Base-by-base conservation (phyloP, 2,888 invertebrate species). In the Agrypnus murinus region DNA sequence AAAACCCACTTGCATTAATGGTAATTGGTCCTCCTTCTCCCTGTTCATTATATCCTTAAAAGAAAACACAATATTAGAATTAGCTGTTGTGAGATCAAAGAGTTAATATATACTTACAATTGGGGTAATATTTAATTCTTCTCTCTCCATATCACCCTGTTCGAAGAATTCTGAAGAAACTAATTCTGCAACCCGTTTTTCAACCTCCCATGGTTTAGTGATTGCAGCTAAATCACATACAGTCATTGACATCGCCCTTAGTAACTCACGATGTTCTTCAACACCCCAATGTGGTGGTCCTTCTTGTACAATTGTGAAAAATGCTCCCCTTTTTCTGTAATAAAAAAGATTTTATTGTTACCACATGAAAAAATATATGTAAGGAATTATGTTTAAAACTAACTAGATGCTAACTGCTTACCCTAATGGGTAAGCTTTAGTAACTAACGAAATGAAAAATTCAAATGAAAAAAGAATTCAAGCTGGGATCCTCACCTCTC, bases 1-100 rank as follows among this genome's bases (percentile, higher is more conserved):
- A 85, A 97, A 98, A 79, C 93, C 94, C 73, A 98, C 96, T 90
- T 97, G 97, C 97, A 97, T 97, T 82, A 93, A 90, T 38, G 97
- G 97, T 79, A 97, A 88, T 85, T 97, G 94, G 82, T 96, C 95
- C 86, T 96, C 95, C 85, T 97, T 97, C 82, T 96, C 96, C 81
- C 97, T 89, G 85, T 97, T 96, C 97, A 97, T 97, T 86, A 97
- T 93, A 83, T 96, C 96, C 96, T 96, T 85, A 12, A 86, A 85
- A 59, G n/a, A 75, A 77, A 73, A 67, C 75, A 8, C 71, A 78
- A 65, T 65, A 74, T 36, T 43, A 62, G 31, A 43, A 25, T 25
- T 25, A 19, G 32, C 5, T 46, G 50, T 34, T 38, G 8, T 32
- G 58, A 19, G 69, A 40, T 15, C n/a, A n/a, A 25, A 38, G 31